A percentile compares a stretch with the other conserved stretches of the same genome.
Evolutionary conservation across 2,113 vertebrate species (phyloP).

Genomic region (Toxotes jaculatrix): DNA sequence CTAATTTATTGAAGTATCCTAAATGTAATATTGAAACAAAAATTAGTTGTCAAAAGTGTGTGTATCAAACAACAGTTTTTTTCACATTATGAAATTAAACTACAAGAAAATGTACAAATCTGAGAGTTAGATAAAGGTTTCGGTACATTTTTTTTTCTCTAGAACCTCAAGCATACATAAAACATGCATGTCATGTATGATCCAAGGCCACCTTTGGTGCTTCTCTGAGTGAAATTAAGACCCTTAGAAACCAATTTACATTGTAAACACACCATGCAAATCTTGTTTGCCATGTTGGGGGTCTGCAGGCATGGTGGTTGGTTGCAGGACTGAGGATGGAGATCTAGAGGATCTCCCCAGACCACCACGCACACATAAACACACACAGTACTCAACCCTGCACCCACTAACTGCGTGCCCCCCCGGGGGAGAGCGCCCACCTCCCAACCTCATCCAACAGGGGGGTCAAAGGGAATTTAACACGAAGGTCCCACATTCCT

Average conservation of each 20-base stretch:
- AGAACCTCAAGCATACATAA: neutral
- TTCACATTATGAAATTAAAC: slow-evolving; percentile 26
- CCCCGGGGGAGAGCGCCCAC: slow-evolving; percentile 72
- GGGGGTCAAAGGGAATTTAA: slow-evolving; percentile 88
- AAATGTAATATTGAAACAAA: slow-evolving; percentile 42
- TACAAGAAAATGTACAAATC: slow-evolving; percentile 3
- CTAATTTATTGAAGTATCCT: slow-evolving; percentile 49
- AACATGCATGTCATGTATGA: slow-evolving; percentile 4
- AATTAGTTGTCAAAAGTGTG: slow-evolving; percentile 27
- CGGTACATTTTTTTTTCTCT: neutral
- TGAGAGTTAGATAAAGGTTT: neutral
- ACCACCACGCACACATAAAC: slow-evolving; percentile 52
- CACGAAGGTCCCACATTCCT: slow-evolving; percentile 87
- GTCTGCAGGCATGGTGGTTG: slow-evolving; percentile 52
- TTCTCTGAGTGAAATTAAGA: slow-evolving; percentile 65
- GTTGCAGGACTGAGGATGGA: slow-evolving; percentile 44
- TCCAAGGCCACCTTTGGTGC: slow-evolving; percentile 56
- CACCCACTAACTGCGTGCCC: slow-evolving; percentile 63
- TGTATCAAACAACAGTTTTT: slow-evolving; percentile 17
- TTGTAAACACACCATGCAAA: slow-evolving; percentile 79
- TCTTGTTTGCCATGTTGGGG: slow-evolving; percentile 71
- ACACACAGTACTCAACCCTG: slow-evolving; percentile 57
- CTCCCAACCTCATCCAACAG: slow-evolving; percentile 78
- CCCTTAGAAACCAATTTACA: slow-evolving; percentile 71
- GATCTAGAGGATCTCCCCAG: slow-evolving; percentile 52